A percentile compares a stretch with the other conserved stretches of the same genome.
phyloP scores from a whole-genome alignment of 2,113 vertebrate species.

The Gymnorhina tibicen region DNA sequence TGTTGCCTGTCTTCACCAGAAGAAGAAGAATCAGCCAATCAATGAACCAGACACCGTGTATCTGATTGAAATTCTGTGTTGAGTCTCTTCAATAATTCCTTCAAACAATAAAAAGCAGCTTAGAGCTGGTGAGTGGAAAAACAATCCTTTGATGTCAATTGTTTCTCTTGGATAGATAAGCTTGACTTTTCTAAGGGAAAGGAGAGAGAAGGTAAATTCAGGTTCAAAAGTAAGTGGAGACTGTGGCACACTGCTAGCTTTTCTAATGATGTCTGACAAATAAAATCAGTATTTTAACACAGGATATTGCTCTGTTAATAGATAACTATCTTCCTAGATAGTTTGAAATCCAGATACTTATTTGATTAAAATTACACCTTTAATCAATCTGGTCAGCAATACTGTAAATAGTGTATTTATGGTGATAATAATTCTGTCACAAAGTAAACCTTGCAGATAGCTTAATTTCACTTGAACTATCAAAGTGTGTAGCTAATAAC shows the following conservation, averaged over 20 bases:
- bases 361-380: not conserved
- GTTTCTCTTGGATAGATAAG: not conserved
- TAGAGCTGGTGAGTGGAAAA: constrained; percentile 8
- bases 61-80: not conserved
- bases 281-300: not conserved
- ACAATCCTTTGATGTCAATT: not conserved
- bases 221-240: not conserved
- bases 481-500: not conserved
- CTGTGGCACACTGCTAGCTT: not conserved
- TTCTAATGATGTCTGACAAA: not conserved
- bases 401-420: not conserved
- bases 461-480: not conserved
- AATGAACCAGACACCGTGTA: not conserved
- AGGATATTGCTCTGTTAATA: not conserved
- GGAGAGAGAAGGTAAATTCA: not conserved
- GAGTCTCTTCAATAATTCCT: constrained; percentile 1
- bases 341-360: not conserved
- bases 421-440: not conserved
- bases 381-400: not conserved
- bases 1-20: not conserved
- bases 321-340: not conserved
- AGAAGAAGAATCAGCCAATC: not conserved
- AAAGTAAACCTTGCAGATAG: not conserved
- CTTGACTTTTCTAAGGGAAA: not conserved
- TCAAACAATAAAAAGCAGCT: not conserved